A percentile compares a stretch with the other conserved stretches of the same genome.
phyloP scores from a whole-genome alignment of 1,140 invertebrate species.

The Bicyclus anynana region DNA sequence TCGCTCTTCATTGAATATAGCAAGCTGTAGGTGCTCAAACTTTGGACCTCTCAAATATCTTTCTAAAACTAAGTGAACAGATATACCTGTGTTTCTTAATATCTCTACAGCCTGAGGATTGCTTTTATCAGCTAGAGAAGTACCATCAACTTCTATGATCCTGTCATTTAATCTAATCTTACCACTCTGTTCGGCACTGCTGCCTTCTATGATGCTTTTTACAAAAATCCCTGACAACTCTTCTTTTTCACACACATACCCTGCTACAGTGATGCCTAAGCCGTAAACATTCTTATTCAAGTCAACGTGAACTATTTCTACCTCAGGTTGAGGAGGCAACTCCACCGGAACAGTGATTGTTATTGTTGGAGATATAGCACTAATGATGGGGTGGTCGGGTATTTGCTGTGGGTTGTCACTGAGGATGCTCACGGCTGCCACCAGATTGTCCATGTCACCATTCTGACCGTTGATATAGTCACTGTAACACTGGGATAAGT shows the following conservation, averaged over 20 bases:
- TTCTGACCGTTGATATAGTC: conserved; percentile 67
- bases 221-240: conserved; percentile 97
- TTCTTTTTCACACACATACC: conserved; percentile 86
- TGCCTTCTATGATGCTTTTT: conserved; percentile 95
- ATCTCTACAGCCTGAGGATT: conserved; percentile 95
- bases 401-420: conserved; percentile 71
- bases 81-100: conserved; percentile 88
- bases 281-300: conserved; percentile 83
- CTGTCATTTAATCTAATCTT: conserved; percentile 95
- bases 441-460: conserved; percentile 56
- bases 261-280: conserved; percentile 82
- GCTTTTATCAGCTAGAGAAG: conserved; percentile 87
- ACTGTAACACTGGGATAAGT: conserved; percentile 67
- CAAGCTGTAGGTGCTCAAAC: conserved; percentile 92
- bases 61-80: conserved; percentile 88
- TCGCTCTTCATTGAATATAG: conserved; percentile 84
- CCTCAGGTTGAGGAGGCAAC: conserved; percentile 68
- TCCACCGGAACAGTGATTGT: conserved; percentile 68
- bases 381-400: conserved; percentile 65
- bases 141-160: conserved; percentile 92
- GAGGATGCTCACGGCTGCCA: conserved; percentile 67
- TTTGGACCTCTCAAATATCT: conserved; percentile 92
- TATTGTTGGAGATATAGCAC: conserved; percentile 60
- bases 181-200: conserved; percentile 92
- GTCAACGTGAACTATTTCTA: conserved; percentile 80